Base-by-base conservation (phyloP, 2,113 vertebrate genomes). In the Amblyopsis rosae region DNA sequence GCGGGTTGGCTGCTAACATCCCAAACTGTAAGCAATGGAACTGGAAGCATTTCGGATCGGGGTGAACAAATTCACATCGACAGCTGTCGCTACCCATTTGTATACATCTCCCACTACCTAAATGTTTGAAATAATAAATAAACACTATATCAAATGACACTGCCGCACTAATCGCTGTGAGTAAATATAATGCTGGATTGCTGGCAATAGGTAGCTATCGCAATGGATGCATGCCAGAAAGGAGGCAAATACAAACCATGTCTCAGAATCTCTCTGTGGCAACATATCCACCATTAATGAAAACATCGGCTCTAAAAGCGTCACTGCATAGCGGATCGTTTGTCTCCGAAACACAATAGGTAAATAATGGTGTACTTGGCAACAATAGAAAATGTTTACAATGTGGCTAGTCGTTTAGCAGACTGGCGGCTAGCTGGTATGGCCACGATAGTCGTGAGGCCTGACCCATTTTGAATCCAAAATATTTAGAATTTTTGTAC, bases 391-490 rank as follows among this genome's bases (percentile, higher is more conserved):
- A 86, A 87, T 89, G 86, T 91, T 90, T 91, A 88, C 89, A 88
- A 88, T 85, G 66, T 51, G 47, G 90, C 84, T 83, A 88, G 85
- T 86, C 62, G 26, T 68, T 77, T 89, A 92, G 89, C 86, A 70
- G 63, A 83, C 84, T 89, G 86, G 79, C 79, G 81, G 86, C 84
- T 87, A 88, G 86, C 89, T 88, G 77, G 82, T 73, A 85, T 82
- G 82, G 88, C 88, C 87, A 81, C 86, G 85, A 80, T 76, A 86
- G 82, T 83, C 82, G 84, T 73, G 78, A 92, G 93, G 93, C 93
- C 93, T 90, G 90, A 87, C 89, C 82, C 87, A 85, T 86, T 90
- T 89, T 86, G 75, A 81, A 89, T 86, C 84, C 79, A 69, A 91
- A 90, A 89, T 86, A 90, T 88, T 87, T 73, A 73, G 49, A 77